Evolutionary conservation across 2,888 invertebrate species (phyloP), one percentile per base, ranked within the genome.

Genomic region (Dione juno): DNA sequence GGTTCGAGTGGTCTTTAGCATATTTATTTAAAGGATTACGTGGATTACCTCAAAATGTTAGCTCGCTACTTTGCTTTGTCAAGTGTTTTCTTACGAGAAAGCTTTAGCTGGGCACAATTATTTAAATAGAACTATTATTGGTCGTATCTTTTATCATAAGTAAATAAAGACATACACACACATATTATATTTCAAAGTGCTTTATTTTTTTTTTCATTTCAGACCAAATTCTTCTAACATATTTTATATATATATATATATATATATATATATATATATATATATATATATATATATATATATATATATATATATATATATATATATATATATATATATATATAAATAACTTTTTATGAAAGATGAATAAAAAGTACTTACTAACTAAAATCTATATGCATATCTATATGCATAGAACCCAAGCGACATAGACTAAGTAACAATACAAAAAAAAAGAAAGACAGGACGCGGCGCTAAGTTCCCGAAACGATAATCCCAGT

Each of bases 11-110:
- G 82, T 75, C 81, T 78, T 83, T 83, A 77, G 78, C 78, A 81
- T 90, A 87, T 89, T 90, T 91, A 86, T 86, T 87, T 87, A 89
- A 89, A 84, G 84, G 90, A 91, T 92, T 90, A 89, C 80, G 71
- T 73, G 81, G 89, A 88, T 92, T 90, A 87, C 69, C 71, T 74
- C 74, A 77, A 79, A 77, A 81, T 82, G 77, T 82, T 80, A 78
- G 76, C 78, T 77, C 78, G 77, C 79, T 74, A 74, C 77, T 77
- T 76, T 74, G 77, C 74, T 67, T 66, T 40, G 66, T 70, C 77
- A 78, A 81, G 81, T 86, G 83, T 84, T 87, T 85, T 82, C 82
- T 85, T 85, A 85, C 75, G 78, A 78, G 76, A 79, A 70, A 71
- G 71, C 57, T 53, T 73, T 74, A 66, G 65, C 66, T 16, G 50